Conservation (phyloP, 2,888 invertebrate species). For the Plagodis dolabraria region DNA sequence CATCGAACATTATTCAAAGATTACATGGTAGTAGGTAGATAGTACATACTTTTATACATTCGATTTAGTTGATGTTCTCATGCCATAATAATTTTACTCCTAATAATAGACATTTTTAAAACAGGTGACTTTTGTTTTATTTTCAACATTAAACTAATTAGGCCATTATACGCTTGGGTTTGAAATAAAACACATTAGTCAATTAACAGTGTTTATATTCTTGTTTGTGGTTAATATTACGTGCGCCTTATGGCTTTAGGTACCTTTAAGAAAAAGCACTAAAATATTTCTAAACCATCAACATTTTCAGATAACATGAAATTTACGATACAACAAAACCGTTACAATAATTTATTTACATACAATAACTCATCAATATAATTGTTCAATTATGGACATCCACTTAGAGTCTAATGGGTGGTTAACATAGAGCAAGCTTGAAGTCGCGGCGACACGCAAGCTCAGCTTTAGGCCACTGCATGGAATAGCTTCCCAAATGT, state of each 20-base stretch:
- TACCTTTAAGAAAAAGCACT: constrained; percentile 76
- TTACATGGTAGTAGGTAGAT: no score
- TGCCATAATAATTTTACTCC: no score
- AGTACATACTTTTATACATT: no score
- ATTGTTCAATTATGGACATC: constrained; percentile 19
- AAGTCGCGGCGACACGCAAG: no score
- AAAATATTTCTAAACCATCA: constrained; percentile 75
- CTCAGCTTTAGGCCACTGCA: no score
- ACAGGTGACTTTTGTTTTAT: no score
- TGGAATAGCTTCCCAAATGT: no score
- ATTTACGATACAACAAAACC: constrained; percentile 65
- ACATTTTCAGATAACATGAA: constrained; percentile 70
- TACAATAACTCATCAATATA: constrained; percentile 18
- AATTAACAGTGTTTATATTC: constrained; percentile 84
- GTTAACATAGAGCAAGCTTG: background rate
- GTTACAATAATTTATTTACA: constrained; percentile 60
- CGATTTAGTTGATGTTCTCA: no score
- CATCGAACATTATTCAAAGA: no score
- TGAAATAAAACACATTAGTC: constrained; percentile 60
- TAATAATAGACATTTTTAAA: no score
- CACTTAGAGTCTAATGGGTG: background rate
- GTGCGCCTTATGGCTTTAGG: constrained; percentile 77
- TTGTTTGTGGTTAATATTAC: constrained; percentile 81
- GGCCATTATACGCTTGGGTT: background rate
- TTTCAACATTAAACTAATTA: no score